A percentile compares a stretch with the other conserved stretches of the same genome.
Conservation (phyloP, 1,140 invertebrate genomes). For the Drosophila mojavensis region DNA sequence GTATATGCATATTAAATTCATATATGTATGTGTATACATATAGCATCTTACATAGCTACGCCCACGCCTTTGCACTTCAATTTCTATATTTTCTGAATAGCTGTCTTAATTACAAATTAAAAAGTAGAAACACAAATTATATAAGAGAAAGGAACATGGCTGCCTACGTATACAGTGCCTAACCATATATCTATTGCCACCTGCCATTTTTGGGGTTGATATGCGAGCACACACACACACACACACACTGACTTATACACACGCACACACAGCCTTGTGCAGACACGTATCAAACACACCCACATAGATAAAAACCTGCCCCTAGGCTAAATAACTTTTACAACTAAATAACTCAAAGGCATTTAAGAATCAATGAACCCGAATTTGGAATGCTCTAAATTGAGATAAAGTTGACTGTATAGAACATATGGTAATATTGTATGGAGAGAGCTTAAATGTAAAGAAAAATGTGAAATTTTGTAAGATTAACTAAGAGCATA, state of each 20-base stretch:
- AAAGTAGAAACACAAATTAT: conserved; percentile 43
- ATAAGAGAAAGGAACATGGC: conserved; percentile 60
- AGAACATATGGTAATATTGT: too few relatives aligned
- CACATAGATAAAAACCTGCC: conserved; percentile 67
- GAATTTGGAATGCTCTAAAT: conserved; percentile 11
- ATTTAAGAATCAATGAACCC: background rate
- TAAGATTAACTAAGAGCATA: too few relatives aligned
- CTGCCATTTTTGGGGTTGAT: conserved; percentile 78
- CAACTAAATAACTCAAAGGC: conserved; percentile 13
- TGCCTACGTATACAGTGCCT: conserved; percentile 43
- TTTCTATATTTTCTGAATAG: conserved; percentile 35
- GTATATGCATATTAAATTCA: conserved; percentile 1
- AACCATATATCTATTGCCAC: conserved; percentile 67
- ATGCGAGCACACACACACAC: conserved; percentile 21
- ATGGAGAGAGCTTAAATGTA: background rate
- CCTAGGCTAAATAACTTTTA: conserved; percentile 64
- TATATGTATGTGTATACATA: background rate
- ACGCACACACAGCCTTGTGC: conserved; percentile 13
- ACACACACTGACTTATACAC: conserved; percentile 4
- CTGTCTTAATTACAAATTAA: conserved; percentile 58
- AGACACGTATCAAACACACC: conserved; percentile 20
- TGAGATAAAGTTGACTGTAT: background rate
- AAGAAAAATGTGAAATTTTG: too few relatives aligned
- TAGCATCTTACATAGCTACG: conserved; percentile 10
- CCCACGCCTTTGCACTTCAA: conserved; percentile 62